Base-by-base conservation (phyloP, 2,797 vertebrate genomes). In the Lepilemur septentrionalis region DNA sequence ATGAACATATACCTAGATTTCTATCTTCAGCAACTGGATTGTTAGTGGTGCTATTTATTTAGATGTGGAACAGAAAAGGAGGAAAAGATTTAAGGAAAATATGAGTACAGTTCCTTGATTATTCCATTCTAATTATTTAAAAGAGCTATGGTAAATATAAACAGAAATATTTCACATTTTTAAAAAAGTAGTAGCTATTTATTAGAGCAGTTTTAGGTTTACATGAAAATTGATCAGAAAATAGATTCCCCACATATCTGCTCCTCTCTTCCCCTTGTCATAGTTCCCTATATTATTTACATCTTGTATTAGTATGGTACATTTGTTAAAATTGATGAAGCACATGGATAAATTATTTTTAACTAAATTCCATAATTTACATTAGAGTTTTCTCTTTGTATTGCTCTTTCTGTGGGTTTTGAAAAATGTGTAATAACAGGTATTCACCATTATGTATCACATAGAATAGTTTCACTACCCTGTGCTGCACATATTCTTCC, bases 61-160 rank as follows among this genome's bases (percentile, higher is more conserved):
- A 93, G 22, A 72, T 94, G 63, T 73, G 38, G 12, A 80, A 86
- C 67, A 82, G 50, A 86, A 90, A 86, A 93, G 28, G 67, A 75
- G 5, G 15, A 87, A 95, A 80, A 69, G 38, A 69, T 89, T 48
- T 80, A 85, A 82, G 12, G n/a, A 20, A 28, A 48, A 55, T 83
- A 15, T 38, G 25, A 93, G 18, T 43, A 70, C 5, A 30, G 12
- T 88, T 88, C 28, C 32, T 90, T 86, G 38, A 63, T 85, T 81
- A 76, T 86, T 93, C 32, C 61, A 32, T 65, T n/a, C 32, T 65
- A 65, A n/a, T 65, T 65, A 65, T n/a, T 65, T 65, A n/a, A 76
- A 93, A 79, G 32, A 87, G 20, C 70, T 82, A 57, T 72, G 43
- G 46, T 70, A 63, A 63, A 79, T 57, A 32, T 43, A 83, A 78